Evolutionary conservation across 2,113 vertebrate genomes (phyloP), one percentile per base, ranked within the genome.

Genomic region (Notiomystis cincta): DNA sequence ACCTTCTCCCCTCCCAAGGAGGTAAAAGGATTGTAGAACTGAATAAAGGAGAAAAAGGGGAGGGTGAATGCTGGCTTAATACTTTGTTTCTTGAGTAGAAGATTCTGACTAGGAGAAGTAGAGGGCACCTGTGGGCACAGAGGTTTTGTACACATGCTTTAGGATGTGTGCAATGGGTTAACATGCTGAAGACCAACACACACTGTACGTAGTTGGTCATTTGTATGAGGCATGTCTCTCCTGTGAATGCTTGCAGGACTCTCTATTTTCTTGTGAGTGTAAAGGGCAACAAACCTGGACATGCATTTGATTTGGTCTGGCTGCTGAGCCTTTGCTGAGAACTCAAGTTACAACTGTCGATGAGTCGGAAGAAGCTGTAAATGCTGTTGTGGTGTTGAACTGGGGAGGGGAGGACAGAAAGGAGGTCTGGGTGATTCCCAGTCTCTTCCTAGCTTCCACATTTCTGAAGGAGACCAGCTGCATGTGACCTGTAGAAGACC

Each of bases 111-210:
- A 47, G 56, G 40, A 83, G 51, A 76, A 58, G 9, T 4, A 58
- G 38, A 76, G 13, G 44, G 20, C 10, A 33, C 4, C 6, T 60
- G 25, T 45, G 3, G 15, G 73, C 44, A 22, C 48, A 54, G 24
- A 66, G 40, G 14, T 86, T 73, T 80, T 83, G 33, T 67, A 19
- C 5, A 1, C 4, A 4, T 0, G 0, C 40, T 9, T 73, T 54
- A 22, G 33, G 27, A 44, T 73, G 30, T 24, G 5, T 56, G 50
- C 21, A 73, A 2, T 35, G 21, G 27, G 22, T 78, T 77, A 47
- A 44, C 17, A 5, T 15, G n/a, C 13, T 93, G n/a, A 53, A 89
- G 16, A 14, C 45, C 19, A 66, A 1, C 19, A 57, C 37, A 27
- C 18, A 13, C 28, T 3, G 1, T 10, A 44, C 16, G 31, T 35